A percentile compares a stretch with the other conserved stretches of the same genome.
Conservation (phyloP, 2,113 vertebrate species). For the Thamnaconus septentrionalis region DNA sequence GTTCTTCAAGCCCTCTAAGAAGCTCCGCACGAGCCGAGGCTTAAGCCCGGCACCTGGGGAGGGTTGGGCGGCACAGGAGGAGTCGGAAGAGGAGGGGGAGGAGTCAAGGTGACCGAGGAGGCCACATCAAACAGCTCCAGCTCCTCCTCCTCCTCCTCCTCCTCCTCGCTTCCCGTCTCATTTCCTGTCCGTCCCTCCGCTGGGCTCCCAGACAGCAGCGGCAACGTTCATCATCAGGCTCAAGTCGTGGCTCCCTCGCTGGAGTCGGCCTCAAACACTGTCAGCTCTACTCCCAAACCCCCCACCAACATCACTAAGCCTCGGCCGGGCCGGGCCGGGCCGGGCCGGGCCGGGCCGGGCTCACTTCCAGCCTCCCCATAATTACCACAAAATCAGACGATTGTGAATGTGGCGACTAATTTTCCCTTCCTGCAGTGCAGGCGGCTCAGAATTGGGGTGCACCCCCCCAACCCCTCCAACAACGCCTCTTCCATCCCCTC, state of each 20-base stretch:
- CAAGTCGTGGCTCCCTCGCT: slow-evolving; percentile 10
- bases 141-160: slow-evolving; percentile 18
- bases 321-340: neutral
- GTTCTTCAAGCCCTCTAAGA: slow-evolving; percentile 41
- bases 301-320: slow-evolving; percentile 3
- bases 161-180: slow-evolving; percentile 18
- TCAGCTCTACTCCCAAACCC: slow-evolving; percentile 21
- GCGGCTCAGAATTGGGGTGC: too few relatives aligned
- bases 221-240: slow-evolving; percentile 49
- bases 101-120: slow-evolving; percentile 20
- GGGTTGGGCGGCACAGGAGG: too few relatives aligned
- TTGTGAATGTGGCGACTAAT: slow-evolving; percentile 57
- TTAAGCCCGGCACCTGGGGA: too few relatives aligned
- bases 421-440: slow-evolving; percentile 27
- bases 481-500: too few relatives aligned
- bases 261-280: slow-evolving; percentile 31
- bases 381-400: slow-evolving; percentile 48
- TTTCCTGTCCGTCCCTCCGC: slow-evolving; percentile 33
- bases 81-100: slow-evolving; percentile 20
- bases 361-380: slow-evolving; percentile 41
- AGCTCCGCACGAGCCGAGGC: slow-evolving; percentile 1
- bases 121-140: slow-evolving; percentile 9
- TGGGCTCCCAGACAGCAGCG: slow-evolving; percentile 40
- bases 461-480: too few relatives aligned
- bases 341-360: slow-evolving; percentile 1